These are phyloP conservation scores for Pangasius sanitwongsei DNA, from an alignment of 2,797 vertebrate species.

Conservation along the genomic window DNA sequence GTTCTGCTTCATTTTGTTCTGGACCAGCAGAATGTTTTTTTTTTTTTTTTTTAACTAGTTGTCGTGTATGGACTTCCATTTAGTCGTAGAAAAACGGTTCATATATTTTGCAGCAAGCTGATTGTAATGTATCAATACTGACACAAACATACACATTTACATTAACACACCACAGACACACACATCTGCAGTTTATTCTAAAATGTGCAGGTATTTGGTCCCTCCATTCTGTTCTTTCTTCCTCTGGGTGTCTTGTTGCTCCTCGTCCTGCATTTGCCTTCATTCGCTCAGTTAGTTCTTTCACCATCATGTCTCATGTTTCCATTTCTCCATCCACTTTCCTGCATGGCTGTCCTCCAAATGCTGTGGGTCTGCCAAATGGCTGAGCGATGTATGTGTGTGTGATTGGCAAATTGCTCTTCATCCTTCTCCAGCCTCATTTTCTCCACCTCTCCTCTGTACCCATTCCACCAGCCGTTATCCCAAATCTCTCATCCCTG, in stretches of 20 bases:
- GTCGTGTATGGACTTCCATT: neutral
- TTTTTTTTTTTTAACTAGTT: neutral
- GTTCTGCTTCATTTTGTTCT: neutral
- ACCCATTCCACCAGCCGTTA: slow-evolving; percentile 34
- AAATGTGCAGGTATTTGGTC: neutral
- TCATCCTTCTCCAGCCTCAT: slow-evolving; percentile 50
- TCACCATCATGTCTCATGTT: slow-evolving; percentile 36
- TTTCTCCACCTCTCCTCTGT: slow-evolving; percentile 22
- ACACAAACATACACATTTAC: neutral
- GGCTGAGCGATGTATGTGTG: neutral
- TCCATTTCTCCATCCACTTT: slow-evolving; percentile 43
- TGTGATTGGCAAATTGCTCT: slow-evolving; percentile 32
- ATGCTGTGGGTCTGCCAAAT: slow-evolving; percentile 36
- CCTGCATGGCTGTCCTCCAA: slow-evolving; percentile 52
- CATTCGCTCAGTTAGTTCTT: neutral
- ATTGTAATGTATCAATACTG: neutral
- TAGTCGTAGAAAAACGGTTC: neutral
- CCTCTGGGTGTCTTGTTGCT: slow-evolving; percentile 19
- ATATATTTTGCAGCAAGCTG: neutral
- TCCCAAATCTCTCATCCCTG: slow-evolving; percentile 27
- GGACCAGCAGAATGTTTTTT: neutral
- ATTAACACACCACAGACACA: neutral
- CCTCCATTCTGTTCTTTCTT: neutral
- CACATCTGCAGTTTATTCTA: neutral
- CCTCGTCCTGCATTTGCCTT: slow-evolving; percentile 43